These are phyloP conservation scores for Augiades crinisus DNA, from an alignment of 2,888 invertebrate genomes.

Conservation along the genomic window DNA sequence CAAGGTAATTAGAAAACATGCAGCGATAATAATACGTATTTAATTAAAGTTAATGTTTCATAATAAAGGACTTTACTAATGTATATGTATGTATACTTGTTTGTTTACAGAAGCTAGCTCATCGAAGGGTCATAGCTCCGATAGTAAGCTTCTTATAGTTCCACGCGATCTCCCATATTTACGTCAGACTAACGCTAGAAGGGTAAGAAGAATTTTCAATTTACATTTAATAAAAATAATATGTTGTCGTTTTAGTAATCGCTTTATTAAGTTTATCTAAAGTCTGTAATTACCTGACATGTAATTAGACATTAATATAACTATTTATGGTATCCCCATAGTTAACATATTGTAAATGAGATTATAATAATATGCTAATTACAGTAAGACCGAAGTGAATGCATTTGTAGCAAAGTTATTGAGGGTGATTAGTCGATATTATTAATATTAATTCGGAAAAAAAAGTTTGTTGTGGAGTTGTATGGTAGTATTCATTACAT, in stretches of 20 bases:
- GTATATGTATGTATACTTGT: background rate
- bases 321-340: background rate
- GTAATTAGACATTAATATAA: background rate
- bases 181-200: conserved; percentile 78
- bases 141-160: conserved; percentile 71
- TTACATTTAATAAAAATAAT: background rate
- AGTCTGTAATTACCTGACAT: background rate
- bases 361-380: background rate
- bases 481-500: background rate
- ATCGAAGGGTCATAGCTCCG: conserved; percentile 58
- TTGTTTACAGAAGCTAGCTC: conserved; percentile 60
- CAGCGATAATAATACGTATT: no score
- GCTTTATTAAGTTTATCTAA: background rate
- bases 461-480: no score
- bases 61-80: background rate
- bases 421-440: no score
- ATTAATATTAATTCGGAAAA: no score
- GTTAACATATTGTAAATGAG: background rate
- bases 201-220: conserved; percentile 48
- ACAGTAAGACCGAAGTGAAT: background rate
- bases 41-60: no score
- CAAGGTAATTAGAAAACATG: no score
- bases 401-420: no score
- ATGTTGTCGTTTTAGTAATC: background rate
- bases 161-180: conserved; percentile 75